Evolutionary conservation across 2,888 invertebrate genomes (phyloP), one percentile per base, ranked within the genome.

Genomic region (Rugalucina vietnamica): DNA sequence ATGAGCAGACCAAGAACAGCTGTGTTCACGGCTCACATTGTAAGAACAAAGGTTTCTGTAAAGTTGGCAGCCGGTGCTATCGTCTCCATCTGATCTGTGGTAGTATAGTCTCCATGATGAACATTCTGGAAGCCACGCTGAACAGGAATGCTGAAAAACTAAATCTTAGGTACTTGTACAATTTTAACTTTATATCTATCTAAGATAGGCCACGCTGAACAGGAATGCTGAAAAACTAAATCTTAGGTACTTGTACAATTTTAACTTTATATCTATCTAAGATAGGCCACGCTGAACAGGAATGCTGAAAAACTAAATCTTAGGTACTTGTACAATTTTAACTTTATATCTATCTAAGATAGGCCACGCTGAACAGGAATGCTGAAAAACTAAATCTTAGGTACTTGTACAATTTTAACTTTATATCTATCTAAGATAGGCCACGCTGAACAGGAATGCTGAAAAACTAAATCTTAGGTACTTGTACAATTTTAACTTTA

Each of bases 41-140:
- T 86, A 91, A 91, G 73, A 87, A 90, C 75, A 88, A 88, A 14
- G 78, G 71, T 27, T 81, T 89, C 73, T 94, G 93, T 87, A 91
- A 90, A 91, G 94, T 94, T 73, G 94, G 94, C 1, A 91, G 89
- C 69, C 81, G 94, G 32, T 92, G 93, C 70, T 94, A 94, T 82
- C 87, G 85, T 2, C 90, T 94, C n/a, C 91, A 93, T 81, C 87
- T 94, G 32, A 82, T 94, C 54, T 93, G 94, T 91, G 94, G 94
- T 0, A 93, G 92, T 81, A 93, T 93, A 49, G 90, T 93, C 21
- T 89, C 92, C 12, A 83, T 91, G 70, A 90, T 93, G 92, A 89
- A 91, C 18, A 84, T 92, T 5, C 85, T 93, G 54, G 93, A 93
- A 83, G 82, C 86, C 8, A 91, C 91, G 1, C 78, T 93, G 34